Conservation (phyloP, 92 coral and sea anemone species). For the Galaxea fascicularis region DNA sequence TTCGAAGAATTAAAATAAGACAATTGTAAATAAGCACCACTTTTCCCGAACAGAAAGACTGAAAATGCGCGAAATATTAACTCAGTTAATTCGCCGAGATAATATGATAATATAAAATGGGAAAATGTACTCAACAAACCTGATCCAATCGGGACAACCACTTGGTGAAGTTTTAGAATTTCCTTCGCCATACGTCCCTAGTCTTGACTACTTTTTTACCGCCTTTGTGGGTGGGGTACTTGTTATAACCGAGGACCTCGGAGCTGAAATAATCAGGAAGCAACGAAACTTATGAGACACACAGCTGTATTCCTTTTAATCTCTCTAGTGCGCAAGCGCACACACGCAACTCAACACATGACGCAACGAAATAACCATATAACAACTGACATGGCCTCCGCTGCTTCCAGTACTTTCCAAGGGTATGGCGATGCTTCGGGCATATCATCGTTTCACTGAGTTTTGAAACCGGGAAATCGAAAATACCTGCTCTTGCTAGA, state of each 20-base stretch:
- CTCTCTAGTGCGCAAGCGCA: no score
- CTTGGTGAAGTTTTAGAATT: slow-evolving; percentile 47
- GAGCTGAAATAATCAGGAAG: no score
- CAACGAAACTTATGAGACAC: no score
- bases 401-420: slow-evolving; percentile 56
- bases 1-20: neutral
- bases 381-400: slow-evolving; percentile 61
- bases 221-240: slow-evolving; percentile 48
- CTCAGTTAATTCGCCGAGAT: no score
- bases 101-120: no score
- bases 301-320: no score
- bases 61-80: no score
- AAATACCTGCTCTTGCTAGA: slow-evolving; percentile 27
- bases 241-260: no score
- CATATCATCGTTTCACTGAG: slow-evolving; percentile 41
- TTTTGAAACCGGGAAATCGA: slow-evolving; percentile 11
- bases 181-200: slow-evolving; percentile 57
- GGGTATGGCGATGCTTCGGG: slow-evolving; percentile 60
- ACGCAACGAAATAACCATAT: no score
- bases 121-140: slow-evolving; percentile 25
- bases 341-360: no score
- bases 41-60: no score
- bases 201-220: neutral
- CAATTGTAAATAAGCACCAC: neutral
- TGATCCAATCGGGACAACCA: slow-evolving; percentile 69